A percentile compares a stretch with the other conserved stretches of the same genome.
Evolutionary conservation across 2,888 invertebrate genomes (phyloP).

Genomic region (Gymnoscelis rufifasciata): DNA sequence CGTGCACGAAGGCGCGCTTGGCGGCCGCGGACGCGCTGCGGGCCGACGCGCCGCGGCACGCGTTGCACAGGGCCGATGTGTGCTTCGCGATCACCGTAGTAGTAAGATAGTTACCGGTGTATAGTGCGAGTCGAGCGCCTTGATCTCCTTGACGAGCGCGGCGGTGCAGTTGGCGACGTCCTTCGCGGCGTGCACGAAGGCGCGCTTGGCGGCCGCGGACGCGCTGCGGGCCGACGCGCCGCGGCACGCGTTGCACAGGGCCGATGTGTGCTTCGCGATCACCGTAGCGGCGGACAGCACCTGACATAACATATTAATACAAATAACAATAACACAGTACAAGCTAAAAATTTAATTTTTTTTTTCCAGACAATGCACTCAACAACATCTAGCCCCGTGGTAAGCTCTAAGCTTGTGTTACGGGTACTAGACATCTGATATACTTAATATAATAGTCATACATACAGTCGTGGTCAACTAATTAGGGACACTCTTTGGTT

Average conservation of each 20-base stretch:
- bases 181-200: constrained; percentile 88
- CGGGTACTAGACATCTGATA: too few relatives aligned
- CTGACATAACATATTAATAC: too few relatives aligned
- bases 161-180: constrained; percentile 98
- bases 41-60: constrained; percentile 95
- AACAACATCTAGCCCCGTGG: too few relatives aligned
- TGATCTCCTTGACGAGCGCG: constrained; percentile 95
- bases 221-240: constrained; percentile 93
- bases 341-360: too few relatives aligned
- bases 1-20: constrained; percentile 96
- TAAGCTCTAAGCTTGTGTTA: too few relatives aligned
- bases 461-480: too few relatives aligned
- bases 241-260: constrained; percentile 96
- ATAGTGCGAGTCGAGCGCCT: constrained; percentile 91
- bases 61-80: constrained; percentile 96
- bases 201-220: constrained; percentile 95
- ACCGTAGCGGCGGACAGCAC: constrained; percentile 94
- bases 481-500: too few relatives aligned
- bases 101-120: constrained; percentile 83
- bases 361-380: too few relatives aligned
- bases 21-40: constrained; percentile 94
- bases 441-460: too few relatives aligned
- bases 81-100: constrained; percentile 97
- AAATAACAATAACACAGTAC: too few relatives aligned
- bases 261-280: constrained; percentile 97